Evolutionary conservation across 2,888 invertebrate species (phyloP).

Genomic region (Cephus runcator): DNA sequence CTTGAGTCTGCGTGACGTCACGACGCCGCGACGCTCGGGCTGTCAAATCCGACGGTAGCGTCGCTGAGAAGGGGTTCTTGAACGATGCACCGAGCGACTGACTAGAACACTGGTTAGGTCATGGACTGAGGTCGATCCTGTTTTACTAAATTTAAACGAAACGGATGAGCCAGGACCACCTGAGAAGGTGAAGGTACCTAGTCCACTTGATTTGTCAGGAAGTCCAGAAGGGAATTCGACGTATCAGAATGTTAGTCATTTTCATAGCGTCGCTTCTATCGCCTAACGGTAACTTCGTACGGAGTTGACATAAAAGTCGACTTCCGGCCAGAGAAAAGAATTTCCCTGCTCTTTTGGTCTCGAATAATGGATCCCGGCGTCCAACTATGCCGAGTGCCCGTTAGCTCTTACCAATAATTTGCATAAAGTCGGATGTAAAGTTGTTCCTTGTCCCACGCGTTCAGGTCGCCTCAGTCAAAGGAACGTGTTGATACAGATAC

Average conservation of each 20-base stretch:
- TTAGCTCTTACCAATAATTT: slow-evolving; percentile 5
- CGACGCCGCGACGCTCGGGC: background rate
- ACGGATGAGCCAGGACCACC: background rate
- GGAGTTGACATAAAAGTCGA: background rate
- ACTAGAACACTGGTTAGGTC: background rate
- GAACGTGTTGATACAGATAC: background rate
- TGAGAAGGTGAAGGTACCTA: background rate
- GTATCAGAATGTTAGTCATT: background rate
- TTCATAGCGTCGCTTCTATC: background rate
- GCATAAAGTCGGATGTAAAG: background rate
- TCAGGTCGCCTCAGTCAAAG: background rate
- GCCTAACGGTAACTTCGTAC: background rate
- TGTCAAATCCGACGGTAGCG: background rate
- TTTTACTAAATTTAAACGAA: background rate
- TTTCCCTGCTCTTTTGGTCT: background rate
- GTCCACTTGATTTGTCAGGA: background rate
- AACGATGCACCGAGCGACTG: background rate
- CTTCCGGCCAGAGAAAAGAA: background rate
- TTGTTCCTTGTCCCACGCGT: slow-evolving; percentile 5
- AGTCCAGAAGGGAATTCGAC: background rate
- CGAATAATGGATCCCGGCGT: background rate
- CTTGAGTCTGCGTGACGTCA: background rate
- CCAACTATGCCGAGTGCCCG: slow-evolving; percentile 6
- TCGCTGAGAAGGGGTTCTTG: background rate
- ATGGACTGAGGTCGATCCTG: background rate